phyloP scores from a whole-genome alignment of 2,888 invertebrate species.

The Tinea pellionella region DNA sequence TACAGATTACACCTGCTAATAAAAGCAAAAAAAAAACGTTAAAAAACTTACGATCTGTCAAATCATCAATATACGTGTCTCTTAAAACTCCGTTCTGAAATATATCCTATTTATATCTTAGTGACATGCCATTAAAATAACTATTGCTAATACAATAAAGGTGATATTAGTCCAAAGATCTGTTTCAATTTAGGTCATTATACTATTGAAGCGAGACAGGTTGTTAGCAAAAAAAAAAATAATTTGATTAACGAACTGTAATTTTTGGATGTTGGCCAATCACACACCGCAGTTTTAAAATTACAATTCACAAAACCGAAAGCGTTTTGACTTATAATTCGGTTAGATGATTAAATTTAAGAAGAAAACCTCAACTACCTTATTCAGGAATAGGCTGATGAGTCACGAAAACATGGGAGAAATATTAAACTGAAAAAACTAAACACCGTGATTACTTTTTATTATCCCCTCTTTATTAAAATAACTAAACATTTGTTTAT shows the following conservation, averaged over 20 bases:
- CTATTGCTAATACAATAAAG: neutral
- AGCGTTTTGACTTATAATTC: neutral
- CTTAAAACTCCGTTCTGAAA: neutral
- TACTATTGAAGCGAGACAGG: neutral
- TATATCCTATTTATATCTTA: neutral
- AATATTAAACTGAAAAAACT: no score
- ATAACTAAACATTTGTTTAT: no score
- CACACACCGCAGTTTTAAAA: neutral
- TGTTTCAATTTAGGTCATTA: neutral
- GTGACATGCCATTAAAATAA: neutral
- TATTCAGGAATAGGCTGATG: no score
- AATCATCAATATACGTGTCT: neutral
- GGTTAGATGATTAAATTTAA: neutral
- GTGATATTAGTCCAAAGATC: neutral
- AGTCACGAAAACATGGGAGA: no score
- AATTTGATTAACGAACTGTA: slow-evolving; percentile 33
- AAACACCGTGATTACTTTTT: no score
- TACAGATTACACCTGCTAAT: neutral
- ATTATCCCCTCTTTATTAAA: no score
- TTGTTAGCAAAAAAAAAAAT: slow-evolving; percentile 15
- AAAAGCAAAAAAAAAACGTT: neutral
- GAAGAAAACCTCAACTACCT: neutral
- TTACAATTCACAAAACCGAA: neutral
- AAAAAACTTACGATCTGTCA: neutral
- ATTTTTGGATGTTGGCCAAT: neutral